These are phyloP conservation scores for Leucoraja erinaceus DNA, from an alignment of 2,113 vertebrate genomes.

Conservation along the genomic window DNA sequence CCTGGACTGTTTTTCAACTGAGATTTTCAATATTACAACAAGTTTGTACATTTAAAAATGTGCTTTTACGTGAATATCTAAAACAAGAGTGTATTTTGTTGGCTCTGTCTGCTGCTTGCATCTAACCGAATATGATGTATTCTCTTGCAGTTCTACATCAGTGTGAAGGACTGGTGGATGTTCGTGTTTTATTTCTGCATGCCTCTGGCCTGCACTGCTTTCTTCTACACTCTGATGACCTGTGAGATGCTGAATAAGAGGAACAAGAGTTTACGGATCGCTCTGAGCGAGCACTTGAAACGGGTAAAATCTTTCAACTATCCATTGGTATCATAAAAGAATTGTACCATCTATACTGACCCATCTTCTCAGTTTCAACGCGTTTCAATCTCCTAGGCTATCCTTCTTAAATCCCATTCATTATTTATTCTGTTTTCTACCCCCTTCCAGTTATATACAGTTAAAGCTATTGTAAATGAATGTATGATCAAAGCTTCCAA, in stretches of 20 bases:
- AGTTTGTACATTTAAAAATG: neutral
- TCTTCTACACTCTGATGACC: constrained; percentile 95
- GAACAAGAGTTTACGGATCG: constrained; percentile 86
- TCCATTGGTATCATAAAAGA: neutral
- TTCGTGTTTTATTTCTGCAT: constrained; percentile 95
- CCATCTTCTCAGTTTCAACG: neutral
- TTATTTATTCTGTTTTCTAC: neutral
- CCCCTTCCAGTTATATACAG: neutral
- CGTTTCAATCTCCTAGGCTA: neutral
- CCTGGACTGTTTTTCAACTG: neutral
- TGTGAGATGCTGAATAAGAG: constrained; percentile 90
- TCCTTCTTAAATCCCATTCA: neutral
- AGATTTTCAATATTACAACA: neutral
- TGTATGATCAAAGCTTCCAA: neutral
- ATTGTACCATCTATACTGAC: neutral
- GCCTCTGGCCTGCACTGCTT: constrained; percentile 76
- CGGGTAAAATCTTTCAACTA: constrained; percentile 63
- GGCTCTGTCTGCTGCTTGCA: neutral
- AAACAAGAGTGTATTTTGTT: neutral
- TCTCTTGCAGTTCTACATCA: constrained; percentile 67
- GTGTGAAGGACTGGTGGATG: constrained; percentile 91
- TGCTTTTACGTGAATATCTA: neutral
- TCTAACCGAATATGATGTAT: neutral
- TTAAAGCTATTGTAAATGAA: neutral
- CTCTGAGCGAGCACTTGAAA: constrained; percentile 92